These are phyloP conservation scores for Pollachius pollachius DNA, from an alignment of 2,113 vertebrate genomes.

Conservation along the genomic window DNA sequence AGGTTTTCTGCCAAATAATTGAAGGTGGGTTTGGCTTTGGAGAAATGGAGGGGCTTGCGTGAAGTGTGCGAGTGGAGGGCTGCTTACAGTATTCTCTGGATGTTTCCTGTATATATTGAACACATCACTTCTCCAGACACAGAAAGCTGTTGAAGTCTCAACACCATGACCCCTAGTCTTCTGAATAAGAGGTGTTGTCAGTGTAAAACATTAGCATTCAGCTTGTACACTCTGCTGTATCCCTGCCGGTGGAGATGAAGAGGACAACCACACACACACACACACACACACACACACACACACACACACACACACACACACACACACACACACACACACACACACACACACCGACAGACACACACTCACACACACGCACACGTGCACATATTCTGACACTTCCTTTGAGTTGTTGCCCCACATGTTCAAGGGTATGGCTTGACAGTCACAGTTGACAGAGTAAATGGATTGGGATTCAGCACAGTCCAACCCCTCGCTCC, in stretches of 20 bases:
- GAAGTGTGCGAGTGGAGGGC: slow-evolving; percentile 22
- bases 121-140: slow-evolving; percentile 51
- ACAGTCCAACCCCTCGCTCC: not conserved
- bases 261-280: slow-evolving; percentile 3
- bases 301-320: not conserved
- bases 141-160: slow-evolving; percentile 56
- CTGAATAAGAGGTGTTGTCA: slow-evolving; percentile 44
- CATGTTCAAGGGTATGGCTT: slow-evolving; percentile 33
- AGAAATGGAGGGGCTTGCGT: not conserved
- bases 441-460: slow-evolving; percentile 18
- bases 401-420: slow-evolving; percentile 33
- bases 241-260: slow-evolving; percentile 30
- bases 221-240: slow-evolving; percentile 37
- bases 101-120: slow-evolving; percentile 45
- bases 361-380: not conserved
- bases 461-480: slow-evolving; percentile 21
- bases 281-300: not conserved
- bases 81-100: slow-evolving; percentile 24
- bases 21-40: not conserved
- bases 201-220: slow-evolving; percentile 58
- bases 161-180: slow-evolving; percentile 52
- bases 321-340: not conserved
- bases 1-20: no score
- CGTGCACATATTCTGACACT: no score
- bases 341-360: slow-evolving; percentile 1